Conservation (phyloP, 2,888 invertebrate species). For the Spisula solida region DNA sequence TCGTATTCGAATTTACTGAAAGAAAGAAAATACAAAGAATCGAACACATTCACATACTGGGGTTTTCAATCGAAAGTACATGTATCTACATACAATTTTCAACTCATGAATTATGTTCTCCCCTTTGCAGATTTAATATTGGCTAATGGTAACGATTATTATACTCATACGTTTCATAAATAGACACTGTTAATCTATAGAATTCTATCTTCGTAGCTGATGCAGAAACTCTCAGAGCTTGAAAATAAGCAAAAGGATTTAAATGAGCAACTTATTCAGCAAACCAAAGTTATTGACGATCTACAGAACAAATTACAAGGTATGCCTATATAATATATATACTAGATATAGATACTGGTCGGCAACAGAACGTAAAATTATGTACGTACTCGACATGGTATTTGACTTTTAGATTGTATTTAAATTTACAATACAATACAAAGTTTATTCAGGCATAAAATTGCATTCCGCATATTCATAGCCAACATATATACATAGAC, state of each 20-base stretch:
- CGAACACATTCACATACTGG: not conserved
- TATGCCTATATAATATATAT: not conserved
- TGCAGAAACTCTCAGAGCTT: not conserved
- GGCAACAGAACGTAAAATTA: no score
- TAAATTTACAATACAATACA: no score
- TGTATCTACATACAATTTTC: not conserved
- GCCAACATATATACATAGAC: no score
- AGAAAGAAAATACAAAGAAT: not conserved
- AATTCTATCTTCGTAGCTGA: not conserved
- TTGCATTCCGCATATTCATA: no score
- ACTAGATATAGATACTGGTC: no score
- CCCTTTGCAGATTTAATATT: not conserved
- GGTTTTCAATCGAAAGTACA: no score
- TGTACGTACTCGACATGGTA: no score
- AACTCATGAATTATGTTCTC: not conserved
- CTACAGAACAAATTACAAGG: slow-evolving; percentile 12
- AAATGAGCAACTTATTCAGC: not conserved
- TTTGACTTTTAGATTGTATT: no score
- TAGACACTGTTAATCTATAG: no score
- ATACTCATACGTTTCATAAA: not conserved
- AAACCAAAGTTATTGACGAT: not conserved
- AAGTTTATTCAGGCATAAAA: no score
- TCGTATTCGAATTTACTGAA: not conserved
- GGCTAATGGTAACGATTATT: not conserved
- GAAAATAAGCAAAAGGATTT: not conserved